Percentiles rank a stretch among this genome's conserved stretches.
These are phyloP conservation scores for Hafferia zeledoni DNA, from an alignment of 2,797 vertebrate genomes.

Conservation along the genomic window DNA sequence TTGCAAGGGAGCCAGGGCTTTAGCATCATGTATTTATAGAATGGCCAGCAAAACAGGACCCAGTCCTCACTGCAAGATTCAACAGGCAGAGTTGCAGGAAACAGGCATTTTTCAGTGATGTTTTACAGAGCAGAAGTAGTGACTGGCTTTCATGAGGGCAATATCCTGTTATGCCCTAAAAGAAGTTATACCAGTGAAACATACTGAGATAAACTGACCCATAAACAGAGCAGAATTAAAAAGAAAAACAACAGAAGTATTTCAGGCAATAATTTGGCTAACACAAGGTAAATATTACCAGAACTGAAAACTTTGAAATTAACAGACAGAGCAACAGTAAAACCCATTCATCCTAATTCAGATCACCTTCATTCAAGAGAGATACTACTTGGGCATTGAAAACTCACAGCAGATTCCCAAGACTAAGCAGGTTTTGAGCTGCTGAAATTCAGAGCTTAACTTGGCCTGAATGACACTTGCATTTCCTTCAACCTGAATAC, in stretches of 20 bases:
- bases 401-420: neutral
- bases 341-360: neutral
- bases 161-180: neutral
- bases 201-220: neutral
- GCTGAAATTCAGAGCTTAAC: neutral
- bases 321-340: neutral
- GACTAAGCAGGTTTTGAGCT: neutral
- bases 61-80: neutral
- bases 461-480: neutral
- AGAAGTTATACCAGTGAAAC: neutral
- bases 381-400: neutral
- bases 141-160: neutral
- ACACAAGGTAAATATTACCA: neutral
- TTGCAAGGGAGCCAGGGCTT: neutral
- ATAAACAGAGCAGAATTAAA: neutral
- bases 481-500: neutral
- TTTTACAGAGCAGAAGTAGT: neutral
- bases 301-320: neutral
- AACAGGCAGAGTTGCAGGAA: neutral
- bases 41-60: neutral
- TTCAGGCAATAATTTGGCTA: neutral
- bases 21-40: neutral
- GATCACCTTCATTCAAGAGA: neutral
- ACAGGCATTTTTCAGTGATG: fast-evolving
- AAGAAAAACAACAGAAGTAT: neutral